Base-by-base conservation (phyloP, 2,797 vertebrate genomes). In the Peromyscus eremicus region DNA sequence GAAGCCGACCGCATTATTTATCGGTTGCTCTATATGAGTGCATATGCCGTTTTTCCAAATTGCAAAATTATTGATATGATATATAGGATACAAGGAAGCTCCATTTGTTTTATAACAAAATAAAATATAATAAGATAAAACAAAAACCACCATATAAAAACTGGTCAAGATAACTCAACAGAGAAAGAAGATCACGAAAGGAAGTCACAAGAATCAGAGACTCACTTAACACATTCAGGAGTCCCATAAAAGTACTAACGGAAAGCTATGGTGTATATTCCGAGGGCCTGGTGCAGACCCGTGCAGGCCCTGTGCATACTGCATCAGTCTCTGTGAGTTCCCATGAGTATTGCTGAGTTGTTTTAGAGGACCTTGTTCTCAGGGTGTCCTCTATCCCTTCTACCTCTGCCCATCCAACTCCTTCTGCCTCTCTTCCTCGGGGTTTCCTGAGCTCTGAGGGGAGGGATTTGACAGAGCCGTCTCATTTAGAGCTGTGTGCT, bases 41-140 rank as follows among this genome's bases (percentile, higher is more conserved):
- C 0, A 12, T 5, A 57, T 0, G 0, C 5, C 34, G 10, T 60
- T 43, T 73, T 14, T 60, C 3, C 3, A 60, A 29, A 25, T 29
- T n/a, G 37, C 23, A 17, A 5, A 70, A 23, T 23, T 52, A 70
- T 17, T 25, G 27, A 19, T 40, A 23, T 25, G 34, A n/a, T n/a
- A n/a, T 40, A 0, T 32, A 88, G 21, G 5, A 29, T 37, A 23
- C 2, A 40, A 73, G n/a, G 9, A 6, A 12, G 13, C 21, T 13
- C 4, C 3, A 11, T n/a, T 27, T 81, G 11, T 37, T 37, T 60
- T 46, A 46, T 37, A 27, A 66, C 2, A 5, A 83, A 43, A 19
- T 1, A 64, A 40, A 43, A 19, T 57, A 29, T 81, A 76, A 46
- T 6, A 25, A 57, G 81, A n/a, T 43, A 43, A 46, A 55, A 25